phyloP scores from a whole-genome alignment of 2,113 vertebrate species.

The Cyphomyrus plagiostoma region DNA sequence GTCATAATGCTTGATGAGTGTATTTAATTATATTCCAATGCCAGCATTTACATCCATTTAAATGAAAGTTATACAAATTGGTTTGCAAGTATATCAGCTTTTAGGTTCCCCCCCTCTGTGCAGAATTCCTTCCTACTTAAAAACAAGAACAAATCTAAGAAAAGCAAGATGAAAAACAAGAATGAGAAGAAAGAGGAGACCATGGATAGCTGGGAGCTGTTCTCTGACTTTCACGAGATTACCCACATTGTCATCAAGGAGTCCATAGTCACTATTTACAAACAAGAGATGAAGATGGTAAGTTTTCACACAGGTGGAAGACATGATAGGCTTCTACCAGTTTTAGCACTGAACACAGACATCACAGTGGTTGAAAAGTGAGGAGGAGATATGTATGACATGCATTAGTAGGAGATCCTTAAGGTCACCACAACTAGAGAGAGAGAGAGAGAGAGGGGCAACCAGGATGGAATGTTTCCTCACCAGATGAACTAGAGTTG shows the following conservation, averaged over 20 bases:
- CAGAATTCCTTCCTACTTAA: slow-evolving; percentile 23
- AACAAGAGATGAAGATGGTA: slow-evolving; percentile 80
- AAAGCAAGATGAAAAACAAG: slow-evolving; percentile 60
- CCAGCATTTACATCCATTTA: not conserved
- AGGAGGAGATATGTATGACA: not conserved
- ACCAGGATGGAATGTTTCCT: not conserved
- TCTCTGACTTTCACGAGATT: slow-evolving; percentile 79
- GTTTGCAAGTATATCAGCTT: not conserved
- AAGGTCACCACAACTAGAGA: not conserved
- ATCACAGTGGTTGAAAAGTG: not conserved
- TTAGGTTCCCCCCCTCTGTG: not conserved
- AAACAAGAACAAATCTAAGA: slow-evolving; percentile 63
- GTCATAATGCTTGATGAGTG: not conserved
- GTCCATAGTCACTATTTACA: slow-evolving; percentile 65
- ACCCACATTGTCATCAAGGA: slow-evolving; percentile 76
- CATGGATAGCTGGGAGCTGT: slow-evolving; percentile 61
- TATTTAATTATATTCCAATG: not conserved
- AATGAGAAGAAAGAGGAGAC: slow-evolving; percentile 51
- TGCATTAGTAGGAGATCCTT: not conserved
- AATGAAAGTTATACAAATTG: not conserved
- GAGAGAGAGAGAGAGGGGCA: not conserved
- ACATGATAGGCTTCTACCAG: not conserved
- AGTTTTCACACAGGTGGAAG: not conserved
- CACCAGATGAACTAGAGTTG: not conserved
- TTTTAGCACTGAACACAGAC: not conserved